Base-by-base conservation (phyloP, 2,113 vertebrate species). In the Suricata suricatta region DNA sequence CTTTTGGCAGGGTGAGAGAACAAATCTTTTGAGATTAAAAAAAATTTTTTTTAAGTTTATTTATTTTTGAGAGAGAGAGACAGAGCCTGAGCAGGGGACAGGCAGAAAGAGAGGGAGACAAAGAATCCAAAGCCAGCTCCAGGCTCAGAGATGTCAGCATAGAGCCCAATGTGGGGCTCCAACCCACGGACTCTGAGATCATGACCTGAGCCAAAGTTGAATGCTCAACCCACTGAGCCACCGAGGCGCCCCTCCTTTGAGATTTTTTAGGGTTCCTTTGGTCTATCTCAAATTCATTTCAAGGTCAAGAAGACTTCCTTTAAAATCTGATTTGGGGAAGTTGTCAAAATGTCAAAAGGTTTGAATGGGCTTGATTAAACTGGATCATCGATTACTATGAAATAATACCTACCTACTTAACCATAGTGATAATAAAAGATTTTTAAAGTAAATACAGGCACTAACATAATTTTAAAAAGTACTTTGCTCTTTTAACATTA, bases 281-380 rank as follows among this genome's bases (percentile, higher is more conserved):
- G 44, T 31, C 88, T 80, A 91, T 63, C 19, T 88, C 76, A 87
- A 94, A 81, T 41, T 69, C 41, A 95, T 21, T 87, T 76, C 38
- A 35, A 88, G 35, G 41, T 81, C 31, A 88, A 68, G n/a, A 93
- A 63, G 47, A 74, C 74, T 85, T 88, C 21, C 60, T 69, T 95
- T 92, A 76, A 35, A 85, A 84, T 93, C 80, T 88, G 64, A 84
- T 76, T 85, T 91, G 66, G 60, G 64, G 7, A 95, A 83, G 57
- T 33, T 60, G 63, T 84, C 33, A 69, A 80, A 86, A 35, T 29
- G 63, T 95, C 25, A 50, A 29, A 96, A 87, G 2, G 15, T 81
- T 69, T 14, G 5, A 35, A 15, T 14, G n/a, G n/a, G 57, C 23
- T 31, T 66, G 8, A 77, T 68, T 88, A 80, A 93, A 90, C 7